Base-by-base conservation (phyloP, 2,888 invertebrate genomes). In the Entomobrya proxima region DNA sequence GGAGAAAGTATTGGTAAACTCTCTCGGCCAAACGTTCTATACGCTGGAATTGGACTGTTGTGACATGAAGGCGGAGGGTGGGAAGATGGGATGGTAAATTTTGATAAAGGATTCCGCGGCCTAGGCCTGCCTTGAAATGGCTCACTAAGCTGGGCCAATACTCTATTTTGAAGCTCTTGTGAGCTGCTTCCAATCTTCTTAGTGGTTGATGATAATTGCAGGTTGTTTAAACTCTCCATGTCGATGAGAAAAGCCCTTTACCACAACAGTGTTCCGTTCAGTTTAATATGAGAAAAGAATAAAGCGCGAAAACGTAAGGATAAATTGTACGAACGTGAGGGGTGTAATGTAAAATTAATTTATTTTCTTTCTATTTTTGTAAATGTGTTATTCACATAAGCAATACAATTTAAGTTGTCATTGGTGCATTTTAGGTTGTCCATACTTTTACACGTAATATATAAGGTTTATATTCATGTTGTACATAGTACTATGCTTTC, bases 31-130 rank as follows among this genome's bases (percentile, higher is more conserved):
- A 18, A 18, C 32, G 81, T 74, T 21, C 81, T 72, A 52, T 81
- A 47, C 44, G 81, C 81, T 72, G 81, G 81, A 61, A 55, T 52
- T 0, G 15, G 55, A n/a, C n/a, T n/a, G 37, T 44, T 30, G 21
- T 40, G 27, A 32, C 52, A 47, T 6, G 72, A 44, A n/a, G 21
- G 47, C 24, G 67, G 15, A 72, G 32, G 61, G 64, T 44, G 30
- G 47, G 40, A 24, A 44, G 61, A 50, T 6, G 76, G 2, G 30
- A 76, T 76, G 15, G 82, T 82, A 69, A 83, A 83, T 77, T 67
- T 83, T 30, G 83, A 76, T 52, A 83, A 55, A 5, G 76, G 76
- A 50, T 76, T 83, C 13, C 83, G 83, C 35, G 76, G 52, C 21
- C 81, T 37, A 7, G 55, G 40, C 30, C 37, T 3, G 32, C n/a